phyloP scores from a whole-genome alignment of 2,888 invertebrate species.

The Meteorus colon region DNA sequence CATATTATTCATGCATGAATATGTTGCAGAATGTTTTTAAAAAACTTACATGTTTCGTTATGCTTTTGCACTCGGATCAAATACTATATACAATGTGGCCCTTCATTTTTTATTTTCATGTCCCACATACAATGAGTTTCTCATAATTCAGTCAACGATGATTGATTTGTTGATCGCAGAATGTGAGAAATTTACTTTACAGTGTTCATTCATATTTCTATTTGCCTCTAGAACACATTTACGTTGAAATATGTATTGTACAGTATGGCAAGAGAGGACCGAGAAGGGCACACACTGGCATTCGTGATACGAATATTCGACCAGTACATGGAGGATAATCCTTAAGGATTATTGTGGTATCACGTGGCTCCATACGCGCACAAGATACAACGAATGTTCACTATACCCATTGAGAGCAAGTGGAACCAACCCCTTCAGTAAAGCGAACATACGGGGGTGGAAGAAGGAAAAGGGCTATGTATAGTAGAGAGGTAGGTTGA shows the following conservation, averaged over 20 bases:
- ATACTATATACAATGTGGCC: no score
- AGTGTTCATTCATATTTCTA: not conserved
- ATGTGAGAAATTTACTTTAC: not conserved
- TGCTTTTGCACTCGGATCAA: no score
- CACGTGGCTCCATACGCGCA: conserved; percentile 72
- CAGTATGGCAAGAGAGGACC: conserved; percentile 17
- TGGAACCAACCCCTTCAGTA: conserved; percentile 52
- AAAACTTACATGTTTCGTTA: no score
- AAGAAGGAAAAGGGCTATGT: conserved; percentile 36
- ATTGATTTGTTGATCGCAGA: no score
- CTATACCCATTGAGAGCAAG: conserved; percentile 42
- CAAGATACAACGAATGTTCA: conserved; percentile 62
- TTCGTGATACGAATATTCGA: conserved; percentile 68
- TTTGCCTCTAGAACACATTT: not conserved
- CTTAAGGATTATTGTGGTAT: conserved; percentile 73
- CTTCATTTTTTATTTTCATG: no score
- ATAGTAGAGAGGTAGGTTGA: conserved; percentile 1
- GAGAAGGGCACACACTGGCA: conserved; percentile 45
- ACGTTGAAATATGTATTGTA: not conserved
- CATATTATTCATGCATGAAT: no score
- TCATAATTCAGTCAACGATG: not conserved
- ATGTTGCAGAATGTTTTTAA: no score
- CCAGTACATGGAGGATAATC: conserved; percentile 67
- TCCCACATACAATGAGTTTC: no score
- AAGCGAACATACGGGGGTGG: conserved; percentile 46